Evolutionary conservation across 1,140 invertebrate genomes (phyloP).

Genomic region (Euwallacea fornicatus): DNA sequence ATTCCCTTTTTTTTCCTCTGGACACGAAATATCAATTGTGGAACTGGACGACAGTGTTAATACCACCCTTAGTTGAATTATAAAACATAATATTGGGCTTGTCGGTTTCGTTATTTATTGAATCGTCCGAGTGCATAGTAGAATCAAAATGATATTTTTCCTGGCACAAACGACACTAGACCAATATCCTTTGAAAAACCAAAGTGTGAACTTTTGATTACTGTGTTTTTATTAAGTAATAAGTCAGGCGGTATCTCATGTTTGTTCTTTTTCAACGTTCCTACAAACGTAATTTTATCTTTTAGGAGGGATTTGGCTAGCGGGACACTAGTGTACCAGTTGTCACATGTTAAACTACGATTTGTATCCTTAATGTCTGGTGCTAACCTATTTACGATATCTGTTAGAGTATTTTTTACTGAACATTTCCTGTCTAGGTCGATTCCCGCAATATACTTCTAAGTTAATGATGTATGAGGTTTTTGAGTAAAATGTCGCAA

Average conservation of each 20-base stretch:
- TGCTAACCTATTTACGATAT: slow-evolving; percentile 43
- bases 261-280: slow-evolving; percentile 50
- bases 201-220: slow-evolving; percentile 40
- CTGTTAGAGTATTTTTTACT: slow-evolving; percentile 35
- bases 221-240: slow-evolving; percentile 39
- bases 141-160: slow-evolving; percentile 41
- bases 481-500: slow-evolving; percentile 22
- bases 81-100: slow-evolving; percentile 46
- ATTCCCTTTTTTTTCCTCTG: not conserved
- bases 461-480: slow-evolving; percentile 30
- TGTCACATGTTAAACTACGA: slow-evolving; percentile 47
- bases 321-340: slow-evolving; percentile 45
- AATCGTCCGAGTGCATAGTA: not conserved
- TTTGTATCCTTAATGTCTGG: slow-evolving; percentile 40
- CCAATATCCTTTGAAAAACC: slow-evolving; percentile 43
- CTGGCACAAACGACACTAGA: slow-evolving; percentile 44
- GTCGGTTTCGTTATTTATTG: not conserved
- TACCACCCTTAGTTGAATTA: slow-evolving; percentile 52
- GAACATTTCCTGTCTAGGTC: slow-evolving; percentile 42
- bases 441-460: slow-evolving; percentile 50
- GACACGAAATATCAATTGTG: slow-evolving; percentile 19
- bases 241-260: slow-evolving; percentile 47
- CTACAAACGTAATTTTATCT: slow-evolving; percentile 47
- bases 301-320: slow-evolving; percentile 41
- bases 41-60: slow-evolving; percentile 48